phyloP scores from a whole-genome alignment of 1,140 invertebrate species.

The Leptopilina clavipes region DNA sequence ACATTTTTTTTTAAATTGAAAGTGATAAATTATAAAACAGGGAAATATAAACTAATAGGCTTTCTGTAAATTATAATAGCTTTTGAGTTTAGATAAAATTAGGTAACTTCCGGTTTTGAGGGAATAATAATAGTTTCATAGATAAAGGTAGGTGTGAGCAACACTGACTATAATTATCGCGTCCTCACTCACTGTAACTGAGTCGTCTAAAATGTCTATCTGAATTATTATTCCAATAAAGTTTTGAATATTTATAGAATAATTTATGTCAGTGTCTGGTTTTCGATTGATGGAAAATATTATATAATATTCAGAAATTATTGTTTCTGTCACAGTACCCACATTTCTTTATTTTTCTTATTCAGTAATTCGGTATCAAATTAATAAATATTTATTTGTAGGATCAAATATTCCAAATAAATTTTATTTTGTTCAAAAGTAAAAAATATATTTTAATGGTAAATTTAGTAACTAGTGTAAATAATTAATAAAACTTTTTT shows the following conservation, averaged over 20 bases:
- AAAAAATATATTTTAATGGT: too few species aligned
- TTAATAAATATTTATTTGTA: too few species aligned
- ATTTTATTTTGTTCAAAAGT: too few species aligned
- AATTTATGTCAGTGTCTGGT: conserved; percentile 45
- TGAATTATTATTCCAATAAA: conserved; percentile 60
- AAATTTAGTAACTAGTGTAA: too few species aligned
- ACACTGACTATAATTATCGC: conserved; percentile 61
- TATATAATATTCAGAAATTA: too few species aligned
- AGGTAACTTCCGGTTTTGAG: not conserved
- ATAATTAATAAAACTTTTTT: too few species aligned
- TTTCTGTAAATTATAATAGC: not conserved
- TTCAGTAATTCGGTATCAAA: too few species aligned
- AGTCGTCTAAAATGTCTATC: conserved; percentile 38
- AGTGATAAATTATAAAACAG: not conserved
- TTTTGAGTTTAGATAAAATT: not conserved
- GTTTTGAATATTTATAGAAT: conserved; percentile 51
- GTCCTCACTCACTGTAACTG: conserved; percentile 49
- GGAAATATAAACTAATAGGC: not conserved
- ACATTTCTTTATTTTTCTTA: too few species aligned
- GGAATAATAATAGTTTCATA: conserved; percentile 7
- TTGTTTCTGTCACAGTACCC: too few species aligned
- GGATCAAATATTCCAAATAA: too few species aligned
- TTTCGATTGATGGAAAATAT: not conserved
- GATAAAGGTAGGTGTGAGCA: conserved; percentile 13
- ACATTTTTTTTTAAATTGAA: too few species aligned